These are phyloP conservation scores for Callosobruchus maculatus DNA, from an alignment of 2,888 invertebrate genomes.

Conservation along the genomic window DNA sequence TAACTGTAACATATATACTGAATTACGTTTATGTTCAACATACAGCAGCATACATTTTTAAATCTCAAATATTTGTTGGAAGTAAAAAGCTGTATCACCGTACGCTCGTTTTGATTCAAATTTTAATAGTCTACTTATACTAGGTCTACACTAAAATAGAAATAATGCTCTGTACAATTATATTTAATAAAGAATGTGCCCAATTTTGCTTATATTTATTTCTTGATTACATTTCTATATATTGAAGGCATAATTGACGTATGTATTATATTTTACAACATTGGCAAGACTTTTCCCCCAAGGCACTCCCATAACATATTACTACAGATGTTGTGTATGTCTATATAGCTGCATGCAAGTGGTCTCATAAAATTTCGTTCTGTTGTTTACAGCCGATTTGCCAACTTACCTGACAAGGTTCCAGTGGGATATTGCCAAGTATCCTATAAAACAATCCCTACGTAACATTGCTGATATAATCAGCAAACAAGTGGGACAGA, in stretches of 20 bases:
- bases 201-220: background rate
- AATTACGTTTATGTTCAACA: too few relatives aligned
- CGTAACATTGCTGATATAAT: conserved; percentile 97
- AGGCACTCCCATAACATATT: conserved; percentile 15
- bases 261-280: background rate
- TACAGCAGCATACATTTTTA: too few relatives aligned
- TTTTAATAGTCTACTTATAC: background rate
- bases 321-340: conserved; percentile 24
- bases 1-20: too few relatives aligned
- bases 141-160: background rate
- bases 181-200: background rate
- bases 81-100: too few relatives aligned
- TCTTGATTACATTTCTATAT: background rate
- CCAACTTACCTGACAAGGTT: conserved; percentile 94
- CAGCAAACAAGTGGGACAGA: conserved; percentile 97
- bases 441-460: conserved; percentile 97
- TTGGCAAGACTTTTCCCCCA: conserved; percentile 22
- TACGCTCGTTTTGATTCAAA: too few relatives aligned
- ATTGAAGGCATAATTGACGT: background rate
- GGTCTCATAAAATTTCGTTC: background rate
- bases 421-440: conserved; percentile 99
- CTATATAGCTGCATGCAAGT: conserved; percentile 5
- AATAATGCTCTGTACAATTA: background rate
- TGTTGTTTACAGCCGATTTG: conserved; percentile 73
- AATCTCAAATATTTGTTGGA: too few relatives aligned